Conservation (phyloP, 2,113 vertebrate species). For the Anoura caudifer region DNA sequence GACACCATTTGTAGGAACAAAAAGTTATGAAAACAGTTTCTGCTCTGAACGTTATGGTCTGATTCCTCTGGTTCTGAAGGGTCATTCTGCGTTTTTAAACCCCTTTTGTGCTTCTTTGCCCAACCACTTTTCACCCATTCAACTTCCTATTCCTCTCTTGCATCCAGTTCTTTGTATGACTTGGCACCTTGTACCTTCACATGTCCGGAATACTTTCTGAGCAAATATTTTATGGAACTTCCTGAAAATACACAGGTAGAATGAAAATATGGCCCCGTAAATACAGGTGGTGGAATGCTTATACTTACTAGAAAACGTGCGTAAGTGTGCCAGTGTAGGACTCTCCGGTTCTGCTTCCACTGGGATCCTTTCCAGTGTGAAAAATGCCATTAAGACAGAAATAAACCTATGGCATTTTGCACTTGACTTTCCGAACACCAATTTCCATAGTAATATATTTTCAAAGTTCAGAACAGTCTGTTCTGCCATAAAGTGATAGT, state of each 20-base stretch:
- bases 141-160: constrained; percentile 62
- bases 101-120: constrained; percentile 61
- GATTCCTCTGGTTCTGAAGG: constrained; percentile 48
- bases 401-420: not conserved
- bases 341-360: not conserved
- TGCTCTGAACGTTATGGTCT: constrained; percentile 19
- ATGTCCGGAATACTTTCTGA: constrained; percentile 66
- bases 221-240: constrained; percentile 74
- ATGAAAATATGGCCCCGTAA: constrained; percentile 32
- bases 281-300: not conserved
- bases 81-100: not conserved
- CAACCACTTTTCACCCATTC: constrained; percentile 62
- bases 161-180: constrained; percentile 63
- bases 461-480: not conserved
- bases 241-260: constrained; percentile 65
- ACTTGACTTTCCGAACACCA: not conserved
- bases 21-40: constrained; percentile 32
- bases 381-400: not conserved
- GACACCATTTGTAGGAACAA: constrained; percentile 10
- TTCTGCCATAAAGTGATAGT: not conserved
- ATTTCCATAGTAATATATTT: constrained; percentile 4
- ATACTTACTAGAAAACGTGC: constrained; percentile 54
- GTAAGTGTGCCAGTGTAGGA: not conserved
- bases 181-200: constrained; percentile 57
- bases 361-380: not conserved